Base-by-base conservation (phyloP, 2,113 vertebrate genomes). In the Corvus cornix region DNA sequence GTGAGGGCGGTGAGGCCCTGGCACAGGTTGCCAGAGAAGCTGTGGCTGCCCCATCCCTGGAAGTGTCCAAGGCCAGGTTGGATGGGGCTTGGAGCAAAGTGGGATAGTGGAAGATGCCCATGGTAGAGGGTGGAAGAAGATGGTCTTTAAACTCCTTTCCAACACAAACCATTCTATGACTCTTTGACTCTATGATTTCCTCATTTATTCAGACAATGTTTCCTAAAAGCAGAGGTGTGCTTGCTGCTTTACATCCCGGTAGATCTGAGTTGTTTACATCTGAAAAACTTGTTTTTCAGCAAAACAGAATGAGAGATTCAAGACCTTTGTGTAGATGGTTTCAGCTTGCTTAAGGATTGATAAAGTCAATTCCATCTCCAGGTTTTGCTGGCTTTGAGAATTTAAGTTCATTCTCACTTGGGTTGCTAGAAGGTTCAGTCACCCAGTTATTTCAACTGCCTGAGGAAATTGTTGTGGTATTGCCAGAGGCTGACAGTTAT, bases 41-140 rank as follows among this genome's bases (percentile, higher is more conserved):
- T 73, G 33, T 23, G 37, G 37, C 31, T 81, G 33, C 13, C 10
- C 12, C 18, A 51, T 33, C 22, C 5, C 51, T 89, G 51, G 27
- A 0, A 81, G 59, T 37, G 31, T 2, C 10, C 68, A 28, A 13
- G 33, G 23, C 10, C 51, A 23, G 26, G 51, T 0, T 58, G 67
- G 27, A 37, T 0, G 0, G 8, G 13, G 3, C 35, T 41, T 12
- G 44, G 22, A 59, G 37, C 10, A 59, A 0, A 8, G 52, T 74
- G 52, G 12, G 3, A 2, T 1, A 33, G 12, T 23, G 52, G 15
- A 11, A 58, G 8, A 0, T 74, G 20, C 13, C 17, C 11, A 14
- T 24, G 23, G 16, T 0, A 46, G 4, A 0, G 12, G 6, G 0
- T 52, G 37, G 16, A 5, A 28, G 0, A 16, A 13, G 13, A 21